Percentiles rank a stretch among this genome's conserved stretches.
phyloP scores from a whole-genome alignment of 2,888 invertebrate species.

The Diarsia dahlii region DNA sequence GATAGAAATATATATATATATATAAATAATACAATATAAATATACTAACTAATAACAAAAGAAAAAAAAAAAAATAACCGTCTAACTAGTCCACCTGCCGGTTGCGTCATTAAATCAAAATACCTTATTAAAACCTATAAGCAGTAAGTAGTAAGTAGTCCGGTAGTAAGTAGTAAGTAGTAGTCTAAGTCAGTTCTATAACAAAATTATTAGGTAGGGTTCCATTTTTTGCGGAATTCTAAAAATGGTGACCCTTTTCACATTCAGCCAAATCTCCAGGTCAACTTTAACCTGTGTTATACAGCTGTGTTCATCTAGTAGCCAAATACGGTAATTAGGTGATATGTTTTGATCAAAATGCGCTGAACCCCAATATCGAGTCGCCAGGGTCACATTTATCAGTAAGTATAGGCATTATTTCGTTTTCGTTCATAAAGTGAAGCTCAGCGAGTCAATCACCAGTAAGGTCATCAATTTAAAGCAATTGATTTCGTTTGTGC shows the following conservation, averaged over 20 bases:
- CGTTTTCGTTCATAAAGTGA: slow-evolving; percentile 62
- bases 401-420: slow-evolving; percentile 54
- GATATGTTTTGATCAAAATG: slow-evolving; percentile 26
- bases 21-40: no score
- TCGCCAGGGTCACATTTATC: slow-evolving; percentile 65
- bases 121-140: no score
- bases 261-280: background rate
- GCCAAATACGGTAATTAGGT: background rate
- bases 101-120: no score
- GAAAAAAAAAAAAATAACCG: no score
- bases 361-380: slow-evolving; percentile 39
- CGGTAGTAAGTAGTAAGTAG: no score
- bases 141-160: no score
- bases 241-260: background rate
- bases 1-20: no score
- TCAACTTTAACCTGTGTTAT: background rate
- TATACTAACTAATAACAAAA: no score
- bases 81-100: no score
- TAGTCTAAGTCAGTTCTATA: no score
- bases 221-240: background rate
- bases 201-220: background rate
- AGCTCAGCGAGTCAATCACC: slow-evolving; percentile 70
- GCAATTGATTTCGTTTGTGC: slow-evolving; percentile 75
- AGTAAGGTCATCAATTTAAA: slow-evolving; percentile 80
- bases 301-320: background rate